Base-by-base conservation (phyloP, 2,797 vertebrate species). In the Lacerta bilineata region DNA sequence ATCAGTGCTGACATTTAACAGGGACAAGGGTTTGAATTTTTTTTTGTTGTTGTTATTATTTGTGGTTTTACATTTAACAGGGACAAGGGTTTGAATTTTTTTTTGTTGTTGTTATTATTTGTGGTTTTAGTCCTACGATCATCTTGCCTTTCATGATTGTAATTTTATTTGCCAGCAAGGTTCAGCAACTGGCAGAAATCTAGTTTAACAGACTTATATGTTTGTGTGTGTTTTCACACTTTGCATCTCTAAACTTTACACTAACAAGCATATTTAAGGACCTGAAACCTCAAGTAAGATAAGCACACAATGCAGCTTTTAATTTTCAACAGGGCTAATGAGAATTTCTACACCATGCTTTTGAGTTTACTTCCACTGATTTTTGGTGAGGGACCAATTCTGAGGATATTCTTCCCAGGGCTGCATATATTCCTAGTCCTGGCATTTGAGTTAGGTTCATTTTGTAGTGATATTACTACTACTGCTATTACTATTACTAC, bases 141-240 rank as follows among this genome's bases (percentile, higher is more conserved):
- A 75, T 83, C 43, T 1, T 0, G 76, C 83, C 66, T 87, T 92
- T 93, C 46, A 13, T 80, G 78, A 5, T 17, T 68, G 71, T 39
- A 66, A 80, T 29, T 2, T 27, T 72, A 66, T 69, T 64, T 85
- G 55, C 80, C 81, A 88, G 83, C 89, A 92, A 82, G 79, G 41
- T 80, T 92, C 78, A 92, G 61, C 74, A 75, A 89, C 15, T 59
- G 90, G 75, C 18, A 90, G 33, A 7, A 43, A 77, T 85, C 1
- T 68, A 41, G 7, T 90, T 84, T 85, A 88, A 66, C 80, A 68
- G n/a, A 25, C 46, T 20, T 23, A 69, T 84, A 8, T 18, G 61
- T 64, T 64, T 64, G 20, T 29, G 27, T 29, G 13, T 43, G 3
- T 43, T 29, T n/a, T 66, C 29, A 80, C 15, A 33, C 29, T 75